These are phyloP conservation scores for Dinothrombium tinctorium DNA, from an alignment of 1,140 invertebrate genomes.

Conservation along the genomic window DNA sequence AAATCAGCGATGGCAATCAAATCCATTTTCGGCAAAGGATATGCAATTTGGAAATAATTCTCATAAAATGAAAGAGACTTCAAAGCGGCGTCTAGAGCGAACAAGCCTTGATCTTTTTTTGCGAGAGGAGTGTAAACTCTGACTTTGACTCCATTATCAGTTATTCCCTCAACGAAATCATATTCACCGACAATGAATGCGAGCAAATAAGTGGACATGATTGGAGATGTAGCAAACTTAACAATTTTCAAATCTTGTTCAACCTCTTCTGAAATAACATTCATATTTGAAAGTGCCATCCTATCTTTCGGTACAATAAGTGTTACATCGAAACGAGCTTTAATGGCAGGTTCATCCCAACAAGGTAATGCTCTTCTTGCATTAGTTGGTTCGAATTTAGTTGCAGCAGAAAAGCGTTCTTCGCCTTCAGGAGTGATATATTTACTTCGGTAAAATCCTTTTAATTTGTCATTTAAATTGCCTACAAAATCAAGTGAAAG, in stretches of 20 bases:
- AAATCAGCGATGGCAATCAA: slow-evolving; percentile 78
- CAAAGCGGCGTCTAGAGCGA: slow-evolving; percentile 42
- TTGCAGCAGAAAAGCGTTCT: slow-evolving; percentile 58
- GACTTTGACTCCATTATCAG: slow-evolving; percentile 45
- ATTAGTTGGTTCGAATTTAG: slow-evolving; percentile 72
- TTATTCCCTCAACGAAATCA: slow-evolving; percentile 63
- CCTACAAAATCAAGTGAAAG: slow-evolving; percentile 50
- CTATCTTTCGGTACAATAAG: slow-evolving; percentile 40
- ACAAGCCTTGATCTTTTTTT: slow-evolving; percentile 71
- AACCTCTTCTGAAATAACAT: slow-evolving; percentile 17
- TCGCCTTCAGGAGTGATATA: slow-evolving; percentile 39
- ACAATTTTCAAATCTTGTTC: slow-evolving; percentile 32
- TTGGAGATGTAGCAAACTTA: slow-evolving; percentile 57
- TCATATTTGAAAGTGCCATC: slow-evolving; percentile 82
- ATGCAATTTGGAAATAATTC: slow-evolving; percentile 37
- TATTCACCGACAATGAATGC: slow-evolving; percentile 80
- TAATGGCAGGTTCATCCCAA: slow-evolving; percentile 89
- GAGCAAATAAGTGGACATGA: slow-evolving; percentile 89
- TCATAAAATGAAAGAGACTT: slow-evolving; percentile 13
- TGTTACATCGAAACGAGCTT: slow-evolving; percentile 78
- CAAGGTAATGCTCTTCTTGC: slow-evolving; percentile 69
- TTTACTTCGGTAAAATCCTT: slow-evolving; percentile 76
- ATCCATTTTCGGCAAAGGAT: slow-evolving; percentile 87
- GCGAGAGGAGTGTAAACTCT: slow-evolving; percentile 76
- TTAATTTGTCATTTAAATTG: slow-evolving; percentile 76